Evolutionary conservation across 2,113 vertebrate genomes (phyloP), one percentile per base, ranked within the genome.

Genomic region (Lipophrys pholis): DNA sequence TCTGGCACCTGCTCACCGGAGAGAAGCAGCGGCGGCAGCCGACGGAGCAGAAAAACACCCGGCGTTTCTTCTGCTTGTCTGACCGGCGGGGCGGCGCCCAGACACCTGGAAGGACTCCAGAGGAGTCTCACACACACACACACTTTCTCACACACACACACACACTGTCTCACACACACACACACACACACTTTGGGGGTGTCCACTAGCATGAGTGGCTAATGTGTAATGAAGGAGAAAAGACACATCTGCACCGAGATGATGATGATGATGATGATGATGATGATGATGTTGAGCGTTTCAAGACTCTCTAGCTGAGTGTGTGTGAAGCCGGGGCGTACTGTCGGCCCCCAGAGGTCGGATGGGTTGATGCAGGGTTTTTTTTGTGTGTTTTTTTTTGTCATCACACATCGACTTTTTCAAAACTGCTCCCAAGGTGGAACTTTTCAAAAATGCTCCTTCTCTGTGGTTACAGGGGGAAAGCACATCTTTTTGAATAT

Each of bases 1-100:
- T 71, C 68, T 78, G 81, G 73, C 86, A 85, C 84, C 80, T 71
- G 95, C 94, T 88, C 89, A 80, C 91, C 92, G 91, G 70, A 89
- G 90, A 76, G 91, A 74, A 90, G 89, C 91, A 91, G 92, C 92
- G 91, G 90, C 94, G 91, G 88, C 68, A 85, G 76, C 91, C 88
- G 80, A 87, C 83, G 88, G 90, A 87, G 93, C 93, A 94, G 95
- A 97, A 97, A 96, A 95, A 94, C 92, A 93, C 93, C 12, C 68
- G 92, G 92, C 90, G 94, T 95, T 93, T 92, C 94, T 91, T 91
- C 90, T 93, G 91, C 89, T 92, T 92, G 87, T 92, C 87, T 93
- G 92, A 93, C 90, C 80, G 82, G 71, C 70, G 16, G n/a, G 79
- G 80, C 73, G 67, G 81, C 88, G 81, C 66, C 65, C 80, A 84